Evolutionary conservation across 2,113 vertebrate species (phyloP).

Genomic region (Amia ocellicauda): DNA sequence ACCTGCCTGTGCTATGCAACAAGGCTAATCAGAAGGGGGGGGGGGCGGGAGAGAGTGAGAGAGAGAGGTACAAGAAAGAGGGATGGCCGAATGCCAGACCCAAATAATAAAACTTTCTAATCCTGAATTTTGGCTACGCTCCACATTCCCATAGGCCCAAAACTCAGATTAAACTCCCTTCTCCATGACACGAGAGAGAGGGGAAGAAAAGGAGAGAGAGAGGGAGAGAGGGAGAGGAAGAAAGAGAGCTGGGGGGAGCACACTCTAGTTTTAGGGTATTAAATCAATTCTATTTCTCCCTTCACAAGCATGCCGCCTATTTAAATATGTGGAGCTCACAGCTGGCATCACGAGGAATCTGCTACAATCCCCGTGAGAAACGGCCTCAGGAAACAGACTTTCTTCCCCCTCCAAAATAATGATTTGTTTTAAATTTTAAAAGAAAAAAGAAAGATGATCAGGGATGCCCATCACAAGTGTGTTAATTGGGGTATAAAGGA

Average conservation of each 20-base stretch:
- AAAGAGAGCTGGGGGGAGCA: not conserved
- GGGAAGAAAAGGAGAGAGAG: not conserved
- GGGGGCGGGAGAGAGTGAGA: not conserved
- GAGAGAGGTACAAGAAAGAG: not conserved
- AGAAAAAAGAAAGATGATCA: not conserved
- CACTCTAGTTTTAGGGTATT: too few species aligned
- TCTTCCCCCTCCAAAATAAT: not conserved
- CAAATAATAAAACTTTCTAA: not conserved
- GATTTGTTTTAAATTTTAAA: not conserved
- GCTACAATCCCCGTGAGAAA: not conserved
- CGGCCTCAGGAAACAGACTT: not conserved
- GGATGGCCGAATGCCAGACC: not conserved
- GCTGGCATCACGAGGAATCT: not conserved
- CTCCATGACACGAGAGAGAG: not conserved
- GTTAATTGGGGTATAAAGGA: not conserved
- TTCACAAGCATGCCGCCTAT: not conserved
- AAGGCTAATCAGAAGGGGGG: too few species aligned
- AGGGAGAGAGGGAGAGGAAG: not conserved
- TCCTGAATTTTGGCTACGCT: not conserved
- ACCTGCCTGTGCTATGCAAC: too few species aligned
- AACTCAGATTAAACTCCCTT: not conserved
- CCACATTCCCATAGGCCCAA: slow-evolving; percentile 1
- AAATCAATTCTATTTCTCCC: not conserved
- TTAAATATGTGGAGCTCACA: not conserved
- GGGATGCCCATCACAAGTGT: not conserved